Evolutionary conservation across 2,888 invertebrate genomes (phyloP).

Genomic region (Blomia tropicalis): DNA sequence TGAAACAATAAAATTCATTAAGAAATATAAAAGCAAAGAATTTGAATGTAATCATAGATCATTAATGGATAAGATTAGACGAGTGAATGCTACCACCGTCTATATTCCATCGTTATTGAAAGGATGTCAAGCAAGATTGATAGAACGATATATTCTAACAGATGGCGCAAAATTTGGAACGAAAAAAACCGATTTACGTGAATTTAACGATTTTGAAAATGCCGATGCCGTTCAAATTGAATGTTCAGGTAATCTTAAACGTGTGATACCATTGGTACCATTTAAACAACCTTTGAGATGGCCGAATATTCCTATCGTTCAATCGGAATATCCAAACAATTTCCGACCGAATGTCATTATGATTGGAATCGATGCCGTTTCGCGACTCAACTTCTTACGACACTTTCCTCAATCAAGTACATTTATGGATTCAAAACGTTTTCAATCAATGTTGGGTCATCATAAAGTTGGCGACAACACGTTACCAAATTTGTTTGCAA

Average conservation of each 20-base stretch:
- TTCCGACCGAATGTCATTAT: neutral
- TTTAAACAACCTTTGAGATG: neutral
- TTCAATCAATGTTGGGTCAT: neutral
- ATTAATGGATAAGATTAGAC: neutral
- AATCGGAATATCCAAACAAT: neutral
- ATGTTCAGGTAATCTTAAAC: neutral
- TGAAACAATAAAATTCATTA: neutral
- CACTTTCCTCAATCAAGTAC: neutral
- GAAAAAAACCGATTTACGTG: neutral
- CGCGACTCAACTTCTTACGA: neutral
- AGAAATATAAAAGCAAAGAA: neutral
- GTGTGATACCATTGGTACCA: neutral
- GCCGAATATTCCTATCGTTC: neutral
- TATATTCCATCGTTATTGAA: neutral
- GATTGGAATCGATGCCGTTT: conserved; percentile 1
- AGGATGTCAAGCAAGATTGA: neutral
- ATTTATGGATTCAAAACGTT: neutral
- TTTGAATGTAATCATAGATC: neutral
- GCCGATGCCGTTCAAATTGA: neutral
- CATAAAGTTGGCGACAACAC: conserved; percentile 7
- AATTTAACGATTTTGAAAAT: neutral
- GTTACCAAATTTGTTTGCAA: neutral
- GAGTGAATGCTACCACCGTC: neutral
- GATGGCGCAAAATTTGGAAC: neutral
- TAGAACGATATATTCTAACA: neutral